Base-by-base conservation (phyloP, 2,113 vertebrate genomes). In the Neogobius melanostomus region DNA sequence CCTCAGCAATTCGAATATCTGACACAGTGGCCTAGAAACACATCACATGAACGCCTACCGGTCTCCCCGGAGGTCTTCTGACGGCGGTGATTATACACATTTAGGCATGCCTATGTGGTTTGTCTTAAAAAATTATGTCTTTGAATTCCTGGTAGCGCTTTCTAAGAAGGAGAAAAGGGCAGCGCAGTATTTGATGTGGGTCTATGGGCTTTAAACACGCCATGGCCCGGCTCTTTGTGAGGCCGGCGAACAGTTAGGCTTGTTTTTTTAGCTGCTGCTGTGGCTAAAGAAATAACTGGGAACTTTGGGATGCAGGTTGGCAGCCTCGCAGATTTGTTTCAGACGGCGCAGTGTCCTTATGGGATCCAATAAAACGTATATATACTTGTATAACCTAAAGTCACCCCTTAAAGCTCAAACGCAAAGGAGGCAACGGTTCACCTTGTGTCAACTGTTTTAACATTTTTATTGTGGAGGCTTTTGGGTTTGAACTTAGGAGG, bases 161-260 rank as follows among this genome's bases (percentile, higher is more conserved):
- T 75, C 73, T 72, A 74, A 89, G 80, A 72, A 82, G 42, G 68
- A 68, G 76, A 72, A 51, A 12, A 68, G 74, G 67, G 63, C 71
- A 69, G 69, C 67, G 69, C 42, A 60, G 36, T 52, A 76, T 84
- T 89, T 93, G 86, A 93, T 90, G 90, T 91, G 90, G 90, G 87
- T 75, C 74, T 77, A 43, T 52, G 75, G 79, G 75, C 80, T 75
- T 17, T 59, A 77, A 68, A 71, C 71, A 64, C 60, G 80, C 78
- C 77, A 66, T 83, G 83, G 72, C 76, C 64, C 69, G 79, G 72
- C 53, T 83, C 79, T 83, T 76, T 76, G 85, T 74, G 79, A 82
- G 75, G 79, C 61, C 81, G 68, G 80, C 53, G 81, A 80, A 86
- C 83, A 64, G 59, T n/a, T 66, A 73, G 54, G 46, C 46, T 72